These are phyloP conservation scores for Columbina picui DNA, from an alignment of 2,113 vertebrate species.

Conservation along the genomic window DNA sequence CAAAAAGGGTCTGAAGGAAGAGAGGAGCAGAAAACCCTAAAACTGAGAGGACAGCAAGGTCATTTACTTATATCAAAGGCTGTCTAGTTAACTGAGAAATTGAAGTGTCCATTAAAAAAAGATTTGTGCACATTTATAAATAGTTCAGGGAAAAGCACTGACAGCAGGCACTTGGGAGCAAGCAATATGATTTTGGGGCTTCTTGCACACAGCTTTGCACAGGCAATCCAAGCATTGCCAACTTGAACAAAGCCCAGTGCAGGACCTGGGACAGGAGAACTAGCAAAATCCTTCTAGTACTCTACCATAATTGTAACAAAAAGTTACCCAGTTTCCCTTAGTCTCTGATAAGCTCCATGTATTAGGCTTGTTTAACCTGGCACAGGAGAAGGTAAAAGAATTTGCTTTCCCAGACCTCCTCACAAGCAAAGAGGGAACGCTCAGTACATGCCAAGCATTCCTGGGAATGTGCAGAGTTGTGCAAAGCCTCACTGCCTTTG, in stretches of 20 bases:
- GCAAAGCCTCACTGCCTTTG: neutral
- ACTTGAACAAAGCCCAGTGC: neutral
- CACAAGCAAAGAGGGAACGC: neutral
- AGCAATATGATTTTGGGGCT: neutral
- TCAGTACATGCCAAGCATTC: neutral
- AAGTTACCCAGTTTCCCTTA: accelerated
- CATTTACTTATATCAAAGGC: neutral
- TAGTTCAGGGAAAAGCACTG: neutral
- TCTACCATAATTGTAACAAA: neutral
- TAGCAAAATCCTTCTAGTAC: neutral
- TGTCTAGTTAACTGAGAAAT: neutral
- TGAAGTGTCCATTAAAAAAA: neutral
- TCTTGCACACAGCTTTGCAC: neutral
- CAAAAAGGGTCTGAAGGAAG: neutral
- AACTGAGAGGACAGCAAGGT: neutral
- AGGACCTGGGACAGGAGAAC: neutral
- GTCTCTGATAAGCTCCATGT: neutral
- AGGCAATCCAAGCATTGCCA: accelerated
- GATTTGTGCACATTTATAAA: neutral
- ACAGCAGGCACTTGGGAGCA: neutral
- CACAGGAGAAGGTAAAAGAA: neutral
- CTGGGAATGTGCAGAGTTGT: neutral
- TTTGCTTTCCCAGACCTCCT: neutral
- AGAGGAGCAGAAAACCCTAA: neutral
- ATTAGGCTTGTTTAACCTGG: neutral